Base-by-base conservation (phyloP, 2,113 vertebrate genomes). In the Thalassoma bifasciatum region DNA sequence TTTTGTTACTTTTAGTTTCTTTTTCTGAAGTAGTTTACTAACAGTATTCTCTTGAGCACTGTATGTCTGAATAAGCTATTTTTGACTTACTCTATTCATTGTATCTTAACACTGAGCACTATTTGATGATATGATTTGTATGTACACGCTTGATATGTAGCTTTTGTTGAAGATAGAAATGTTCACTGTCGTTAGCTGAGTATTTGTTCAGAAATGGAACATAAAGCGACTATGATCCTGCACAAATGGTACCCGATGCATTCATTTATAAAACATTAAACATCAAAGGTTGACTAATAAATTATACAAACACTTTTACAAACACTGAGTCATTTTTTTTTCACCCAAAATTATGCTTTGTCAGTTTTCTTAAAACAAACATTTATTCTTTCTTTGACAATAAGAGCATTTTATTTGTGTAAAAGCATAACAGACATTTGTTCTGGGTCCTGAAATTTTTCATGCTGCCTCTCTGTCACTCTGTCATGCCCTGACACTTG, bases 101-200 rank as follows among this genome's bases (percentile, higher is more conserved):
- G 44, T 72, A 46, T 71, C 11, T 56, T 21, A 24, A 42, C 36
- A 37, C 58, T 65, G 10, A 81, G 70, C 75, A 60, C 75, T 65
- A 1, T 75, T 72, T 60, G 63, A 66, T 59, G 10, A 69, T 65
- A 56, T 16, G 0, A 26, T 30, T 38, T 72, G 30, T 58, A 51
- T 46, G 14, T 46, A 19, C 44, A 19, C 44, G 19, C 17, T 46
- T 17, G 14, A 16, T 5, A 14, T 46, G 42, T 46, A 46, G 23
- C 21, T 40, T 54, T 66, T 54, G 3, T 21, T 26, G 52, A 77
- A 49, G 9, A 0, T 46, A 19, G 5, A 9, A n/a, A 66, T 22
- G 11, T 69, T 21, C 4, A 21, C 3, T 16, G 24, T 0, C 53
- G 12, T 26, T 22, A 38, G 38, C 10, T 12, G 24, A 24, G 49